Conservation (phyloP, 92 coral and sea anemone genomes). For the Epizoanthus stellaris region DNA sequence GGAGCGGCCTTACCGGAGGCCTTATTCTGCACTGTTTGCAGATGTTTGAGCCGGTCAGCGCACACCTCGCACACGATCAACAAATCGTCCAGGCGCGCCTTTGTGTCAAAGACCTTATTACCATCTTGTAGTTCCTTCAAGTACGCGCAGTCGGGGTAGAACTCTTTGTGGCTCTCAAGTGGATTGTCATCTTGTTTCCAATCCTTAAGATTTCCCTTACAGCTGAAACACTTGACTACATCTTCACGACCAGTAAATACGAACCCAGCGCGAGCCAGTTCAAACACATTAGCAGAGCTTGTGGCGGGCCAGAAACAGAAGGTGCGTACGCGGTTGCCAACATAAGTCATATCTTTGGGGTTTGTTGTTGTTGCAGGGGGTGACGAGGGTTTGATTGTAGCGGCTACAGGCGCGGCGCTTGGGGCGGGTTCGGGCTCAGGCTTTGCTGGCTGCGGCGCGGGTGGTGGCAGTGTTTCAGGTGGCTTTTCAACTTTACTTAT, state of each 20-base stretch:
- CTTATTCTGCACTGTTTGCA: conserved; percentile 76
- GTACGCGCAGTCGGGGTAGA: conserved; percentile 92
- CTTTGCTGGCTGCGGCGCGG: conserved; percentile 62
- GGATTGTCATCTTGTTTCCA: conserved; percentile 97
- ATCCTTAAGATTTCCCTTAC: conserved; percentile 95
- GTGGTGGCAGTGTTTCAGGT: conserved; percentile 42
- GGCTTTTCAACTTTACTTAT: conserved; percentile 50
- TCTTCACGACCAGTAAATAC: conserved; percentile 95
- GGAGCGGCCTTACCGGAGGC: conserved; percentile 57
- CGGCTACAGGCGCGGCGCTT: conserved; percentile 59
- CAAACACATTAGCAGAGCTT: conserved; percentile 94
- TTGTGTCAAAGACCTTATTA: conserved; percentile 65
- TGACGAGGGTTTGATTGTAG: conserved; percentile 56
- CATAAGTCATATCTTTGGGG: conserved; percentile 69
- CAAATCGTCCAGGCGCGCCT: conserved; percentile 84
- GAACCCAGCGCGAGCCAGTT: conserved; percentile 98
- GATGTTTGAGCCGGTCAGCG: conserved; percentile 79
- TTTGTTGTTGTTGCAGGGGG: conserved; percentile 56
- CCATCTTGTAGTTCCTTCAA: conserved; percentile 62
- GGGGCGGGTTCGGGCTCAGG: conserved; percentile 51
- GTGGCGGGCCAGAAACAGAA: conserved; percentile 97
- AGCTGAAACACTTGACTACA: conserved; percentile 93
- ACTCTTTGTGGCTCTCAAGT: conserved; percentile 83
- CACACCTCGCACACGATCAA: conserved; percentile 80
- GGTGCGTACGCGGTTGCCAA: conserved; percentile 87